These are phyloP conservation scores for Calcarius lapponicus DNA, from an alignment of 2,797 vertebrate genomes.

Conservation along the genomic window DNA sequence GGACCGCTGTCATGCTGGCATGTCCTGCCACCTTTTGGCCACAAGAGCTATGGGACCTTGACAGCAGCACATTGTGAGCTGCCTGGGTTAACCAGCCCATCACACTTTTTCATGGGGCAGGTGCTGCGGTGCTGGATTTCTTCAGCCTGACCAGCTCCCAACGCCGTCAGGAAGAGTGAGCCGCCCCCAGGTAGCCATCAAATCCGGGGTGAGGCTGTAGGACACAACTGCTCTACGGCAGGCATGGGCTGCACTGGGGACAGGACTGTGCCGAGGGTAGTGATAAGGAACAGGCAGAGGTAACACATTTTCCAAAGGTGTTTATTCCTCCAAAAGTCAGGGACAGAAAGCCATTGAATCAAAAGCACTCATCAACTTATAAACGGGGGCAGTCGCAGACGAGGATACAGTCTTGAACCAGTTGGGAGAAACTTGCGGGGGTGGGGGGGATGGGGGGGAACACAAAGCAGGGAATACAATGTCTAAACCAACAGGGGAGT, in stretches of 20 bases:
- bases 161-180: accelerated
- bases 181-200: too few species aligned
- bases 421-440: background rate
- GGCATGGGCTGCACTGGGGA: too few species aligned
- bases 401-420: background rate
- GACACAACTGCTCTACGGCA: background rate
- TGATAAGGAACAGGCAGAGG: background rate
- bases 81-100: background rate
- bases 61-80: accelerated
- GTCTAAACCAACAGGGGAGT: background rate
- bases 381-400: background rate
- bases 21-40: background rate
- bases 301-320: background rate
- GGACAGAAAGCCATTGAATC: background rate
- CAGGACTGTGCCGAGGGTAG: background rate
- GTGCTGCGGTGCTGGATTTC: background rate
- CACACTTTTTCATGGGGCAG: background rate
- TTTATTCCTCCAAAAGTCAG: background rate
- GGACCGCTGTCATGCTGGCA: accelerated
- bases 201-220: background rate
- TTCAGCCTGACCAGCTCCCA: background rate
- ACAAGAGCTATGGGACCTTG: background rate
- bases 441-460: background rate
- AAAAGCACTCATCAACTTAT: background rate
- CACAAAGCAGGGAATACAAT: background rate